Percentiles rank a stretch among this genome's conserved stretches.
Conservation (phyloP, 2,797 vertebrate genomes). For the Macroramphosus scolopax region DNA sequence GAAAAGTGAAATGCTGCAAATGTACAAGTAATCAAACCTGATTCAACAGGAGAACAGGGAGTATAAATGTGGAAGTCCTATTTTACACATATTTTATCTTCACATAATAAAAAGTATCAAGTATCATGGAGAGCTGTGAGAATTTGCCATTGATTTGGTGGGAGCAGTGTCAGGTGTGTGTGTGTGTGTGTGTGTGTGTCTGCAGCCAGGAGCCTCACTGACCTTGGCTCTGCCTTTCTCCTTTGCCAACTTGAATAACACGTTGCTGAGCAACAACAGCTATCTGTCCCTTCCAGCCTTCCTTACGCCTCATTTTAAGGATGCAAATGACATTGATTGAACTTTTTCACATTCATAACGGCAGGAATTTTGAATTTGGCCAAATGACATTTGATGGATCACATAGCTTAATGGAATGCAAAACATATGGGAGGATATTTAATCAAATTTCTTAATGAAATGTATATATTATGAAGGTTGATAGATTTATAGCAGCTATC, state of each 20-base stretch:
- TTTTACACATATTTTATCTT: slow-evolving; percentile 4
- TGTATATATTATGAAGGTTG: too few relatives aligned
- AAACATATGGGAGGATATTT: too few relatives aligned
- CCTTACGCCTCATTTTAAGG: slow-evolving; percentile 4
- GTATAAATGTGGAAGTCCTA: too few relatives aligned
- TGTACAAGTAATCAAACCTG: too few relatives aligned
- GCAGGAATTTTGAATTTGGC: too few relatives aligned
- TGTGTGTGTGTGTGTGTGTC: slow-evolving; percentile 10
- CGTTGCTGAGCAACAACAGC: slow-evolving; percentile 45
- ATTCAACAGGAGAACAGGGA: too few relatives aligned
- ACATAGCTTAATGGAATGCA: too few relatives aligned
- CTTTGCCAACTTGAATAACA: slow-evolving; percentile 24
- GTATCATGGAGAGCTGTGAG: slow-evolving; percentile 4
- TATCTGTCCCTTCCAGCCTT: slow-evolving; percentile 5
- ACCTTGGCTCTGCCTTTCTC: slow-evolving; percentile 33
- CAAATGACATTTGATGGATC: too few relatives aligned
- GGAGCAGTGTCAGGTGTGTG: slow-evolving; percentile 38
- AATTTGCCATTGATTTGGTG: slow-evolving; percentile 11
- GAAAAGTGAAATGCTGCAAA: too few relatives aligned
- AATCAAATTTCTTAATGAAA: too few relatives aligned
- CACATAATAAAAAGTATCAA: slow-evolving; percentile 5
- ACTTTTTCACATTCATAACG: too few relatives aligned
- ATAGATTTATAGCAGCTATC: too few relatives aligned
- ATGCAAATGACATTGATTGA: slow-evolving; percentile 12
- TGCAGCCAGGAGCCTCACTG: slow-evolving; percentile 11